These are phyloP conservation scores for Sternotherus odoratus DNA, from an alignment of 2,797 vertebrate species.

Conservation along the genomic window DNA sequence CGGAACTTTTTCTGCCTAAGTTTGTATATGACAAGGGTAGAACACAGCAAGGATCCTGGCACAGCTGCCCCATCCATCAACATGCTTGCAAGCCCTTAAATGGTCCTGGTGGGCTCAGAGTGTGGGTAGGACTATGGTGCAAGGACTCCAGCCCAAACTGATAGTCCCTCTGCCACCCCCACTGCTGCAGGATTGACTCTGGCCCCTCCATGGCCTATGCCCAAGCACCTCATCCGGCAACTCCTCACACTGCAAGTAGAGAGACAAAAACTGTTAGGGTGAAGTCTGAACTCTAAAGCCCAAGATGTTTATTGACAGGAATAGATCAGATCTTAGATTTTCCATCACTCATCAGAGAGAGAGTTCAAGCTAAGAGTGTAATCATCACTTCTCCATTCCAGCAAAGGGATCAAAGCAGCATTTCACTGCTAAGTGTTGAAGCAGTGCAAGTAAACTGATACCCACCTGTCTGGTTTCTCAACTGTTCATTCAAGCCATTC, in stretches of 20 bases:
- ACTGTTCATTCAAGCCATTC: background rate
- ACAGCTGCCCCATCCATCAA: too few relatives aligned
- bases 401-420: background rate
- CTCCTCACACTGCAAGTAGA: slow-evolving; percentile 20
- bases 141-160: too few relatives aligned
- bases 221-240: background rate
- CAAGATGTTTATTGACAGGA: background rate
- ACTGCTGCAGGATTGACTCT: too few relatives aligned
- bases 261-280: background rate
- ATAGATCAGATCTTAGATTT: slow-evolving; percentile 79
- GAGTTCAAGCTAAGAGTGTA: slow-evolving; percentile 82
- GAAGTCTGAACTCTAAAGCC: background rate
- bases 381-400: slow-evolving; percentile 81
- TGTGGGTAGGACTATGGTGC: too few relatives aligned
- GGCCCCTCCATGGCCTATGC: too few relatives aligned
- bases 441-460: background rate
- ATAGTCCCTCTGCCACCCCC: too few relatives aligned
- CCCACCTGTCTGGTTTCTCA: slow-evolving; percentile 45
- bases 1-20: too few relatives aligned
- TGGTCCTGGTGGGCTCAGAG: too few relatives aligned
- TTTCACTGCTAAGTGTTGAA: background rate
- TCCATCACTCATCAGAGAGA: slow-evolving; percentile 86
- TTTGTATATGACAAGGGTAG: too few relatives aligned
- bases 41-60: too few relatives aligned
- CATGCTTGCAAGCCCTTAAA: too few relatives aligned